phyloP scores from a whole-genome alignment of 2,113 vertebrate genomes.

The Cebidichthys violaceus region DNA sequence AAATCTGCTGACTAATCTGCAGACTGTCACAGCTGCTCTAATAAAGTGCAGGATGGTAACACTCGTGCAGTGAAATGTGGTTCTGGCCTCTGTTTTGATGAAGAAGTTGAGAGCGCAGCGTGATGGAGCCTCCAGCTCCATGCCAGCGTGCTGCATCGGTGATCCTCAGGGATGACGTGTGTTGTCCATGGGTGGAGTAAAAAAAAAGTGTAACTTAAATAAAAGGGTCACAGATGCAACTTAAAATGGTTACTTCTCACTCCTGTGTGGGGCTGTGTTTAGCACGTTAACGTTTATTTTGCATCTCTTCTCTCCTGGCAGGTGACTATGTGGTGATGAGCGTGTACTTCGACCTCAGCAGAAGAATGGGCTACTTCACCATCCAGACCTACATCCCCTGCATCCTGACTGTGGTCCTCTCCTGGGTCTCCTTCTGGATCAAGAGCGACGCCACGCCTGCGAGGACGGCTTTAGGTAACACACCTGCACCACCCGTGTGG shows the following conservation, averaged over 20 bases:
- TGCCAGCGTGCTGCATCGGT: conserved; percentile 6
- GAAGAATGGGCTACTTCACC: conserved; percentile 98
- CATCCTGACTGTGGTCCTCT: conserved; percentile 95
- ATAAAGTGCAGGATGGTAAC: neutral
- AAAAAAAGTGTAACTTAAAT: conserved; percentile 5
- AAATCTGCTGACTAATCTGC: neutral
- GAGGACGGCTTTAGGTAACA: conserved; percentile 92
- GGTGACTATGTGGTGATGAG: conserved; percentile 97
- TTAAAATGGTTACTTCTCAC: neutral
- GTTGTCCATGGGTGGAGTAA: conserved; percentile 6
- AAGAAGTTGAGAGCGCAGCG: conserved; percentile 15
- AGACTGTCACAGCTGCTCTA: neutral
- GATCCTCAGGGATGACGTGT: neutral
- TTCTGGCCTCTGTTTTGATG: conserved; percentile 24
- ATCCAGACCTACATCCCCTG: conserved; percentile 99
- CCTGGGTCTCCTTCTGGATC: conserved; percentile 99
- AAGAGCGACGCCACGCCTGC: conserved; percentile 97
- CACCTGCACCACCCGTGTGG: neutral
- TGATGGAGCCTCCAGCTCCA: conserved; percentile 20
- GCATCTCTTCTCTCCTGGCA: conserved; percentile 65
- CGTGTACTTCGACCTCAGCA: conserved; percentile 95
- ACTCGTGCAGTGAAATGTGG: neutral
- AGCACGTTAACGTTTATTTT: no score
- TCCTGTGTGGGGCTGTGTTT: neutral
- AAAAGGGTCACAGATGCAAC: conserved; percentile 16